Conservation (phyloP, 2,113 vertebrate genomes). For the Phalacrocorax aristotelis region DNA sequence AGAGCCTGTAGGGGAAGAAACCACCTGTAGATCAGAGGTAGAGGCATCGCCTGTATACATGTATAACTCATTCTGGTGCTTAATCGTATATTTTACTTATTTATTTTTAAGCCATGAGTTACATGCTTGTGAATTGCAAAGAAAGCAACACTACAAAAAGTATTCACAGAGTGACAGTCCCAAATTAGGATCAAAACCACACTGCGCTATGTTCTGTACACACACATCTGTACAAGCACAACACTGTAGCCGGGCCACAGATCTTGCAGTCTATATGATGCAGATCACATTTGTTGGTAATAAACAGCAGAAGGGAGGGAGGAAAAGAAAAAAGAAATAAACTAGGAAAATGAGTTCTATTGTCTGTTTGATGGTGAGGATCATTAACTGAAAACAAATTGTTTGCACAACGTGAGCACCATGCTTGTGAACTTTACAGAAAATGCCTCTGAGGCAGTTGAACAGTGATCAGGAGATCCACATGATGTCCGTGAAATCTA, state of each 20-base stretch:
- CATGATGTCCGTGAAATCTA: neutral
- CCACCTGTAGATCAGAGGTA: neutral
- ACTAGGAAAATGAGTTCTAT: neutral
- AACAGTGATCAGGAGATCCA: neutral
- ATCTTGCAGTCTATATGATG: neutral
- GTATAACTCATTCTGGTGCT: neutral
- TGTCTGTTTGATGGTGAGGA: neutral
- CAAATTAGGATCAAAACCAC: neutral
- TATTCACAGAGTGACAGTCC: neutral
- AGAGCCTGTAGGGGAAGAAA: neutral
- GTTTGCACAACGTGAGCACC: neutral
- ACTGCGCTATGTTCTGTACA: neutral
- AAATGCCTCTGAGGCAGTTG: neutral
- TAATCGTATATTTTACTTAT: neutral
- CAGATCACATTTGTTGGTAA: neutral
- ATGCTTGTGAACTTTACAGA: neutral
- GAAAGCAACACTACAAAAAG: neutral
- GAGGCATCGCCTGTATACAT: neutral
- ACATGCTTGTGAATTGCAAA: neutral
- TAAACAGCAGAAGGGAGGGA: neutral
- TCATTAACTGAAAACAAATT: constrained; percentile 31
- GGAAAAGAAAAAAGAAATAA: neutral
- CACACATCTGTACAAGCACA: neutral
- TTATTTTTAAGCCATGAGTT: neutral
- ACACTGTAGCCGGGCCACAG: neutral